phyloP scores from a whole-genome alignment of 2,797 vertebrate genomes.

The Dicrostonyx torquatus region DNA sequence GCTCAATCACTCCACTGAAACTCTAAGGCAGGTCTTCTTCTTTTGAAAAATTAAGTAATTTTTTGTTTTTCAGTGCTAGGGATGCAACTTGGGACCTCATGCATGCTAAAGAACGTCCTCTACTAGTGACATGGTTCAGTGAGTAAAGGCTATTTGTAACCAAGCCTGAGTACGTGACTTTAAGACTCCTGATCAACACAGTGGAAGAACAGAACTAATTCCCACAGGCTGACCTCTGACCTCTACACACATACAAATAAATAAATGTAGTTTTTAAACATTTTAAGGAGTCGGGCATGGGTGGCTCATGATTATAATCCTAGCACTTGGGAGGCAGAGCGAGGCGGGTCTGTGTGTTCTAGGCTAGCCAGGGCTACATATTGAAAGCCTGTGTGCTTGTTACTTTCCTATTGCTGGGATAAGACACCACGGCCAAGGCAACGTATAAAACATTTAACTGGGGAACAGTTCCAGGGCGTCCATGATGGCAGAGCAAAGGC shows the following conservation, averaged over 20 bases:
- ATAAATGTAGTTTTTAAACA: not conserved
- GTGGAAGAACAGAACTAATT: not conserved
- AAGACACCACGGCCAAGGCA: not conserved
- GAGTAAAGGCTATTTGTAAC: not conserved
- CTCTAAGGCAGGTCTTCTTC: not conserved
- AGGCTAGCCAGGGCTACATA: not conserved
- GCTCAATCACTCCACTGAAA: constrained; percentile 1
- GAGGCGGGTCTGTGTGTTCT: not conserved
- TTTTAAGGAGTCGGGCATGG: not conserved
- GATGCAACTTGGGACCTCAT: not conserved
- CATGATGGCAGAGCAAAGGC: not conserved
- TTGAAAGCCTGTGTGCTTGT: not conserved
- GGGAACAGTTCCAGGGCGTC: not conserved
- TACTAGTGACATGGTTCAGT: not conserved
- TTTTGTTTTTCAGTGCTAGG: not conserved
- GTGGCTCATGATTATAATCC: not conserved
- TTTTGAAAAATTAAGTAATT: not conserved
- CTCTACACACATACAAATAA: not conserved
- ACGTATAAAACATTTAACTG: not conserved
- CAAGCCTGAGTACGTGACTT: not conserved
- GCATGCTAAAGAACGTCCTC: not conserved
- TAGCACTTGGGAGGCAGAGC: not conserved
- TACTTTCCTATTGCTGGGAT: not conserved
- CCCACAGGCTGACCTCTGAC: not conserved
- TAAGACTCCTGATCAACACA: not conserved